A percentile compares a stretch with the other conserved stretches of the same genome.
These are phyloP conservation scores for Acanthopagrus latus DNA, from an alignment of 2,797 vertebrate species.

Conservation along the genomic window DNA sequence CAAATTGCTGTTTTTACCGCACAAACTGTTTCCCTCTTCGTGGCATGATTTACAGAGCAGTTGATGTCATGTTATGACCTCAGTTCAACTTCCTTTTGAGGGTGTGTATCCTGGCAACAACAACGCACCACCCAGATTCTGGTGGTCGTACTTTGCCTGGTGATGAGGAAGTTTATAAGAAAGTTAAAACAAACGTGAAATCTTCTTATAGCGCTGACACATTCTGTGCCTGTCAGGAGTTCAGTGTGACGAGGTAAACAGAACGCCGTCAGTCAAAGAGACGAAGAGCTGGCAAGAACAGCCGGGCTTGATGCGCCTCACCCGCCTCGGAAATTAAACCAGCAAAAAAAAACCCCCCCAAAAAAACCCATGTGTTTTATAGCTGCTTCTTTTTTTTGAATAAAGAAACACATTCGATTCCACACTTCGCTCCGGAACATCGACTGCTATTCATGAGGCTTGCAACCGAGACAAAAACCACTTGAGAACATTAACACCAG, in stretches of 20 bases:
- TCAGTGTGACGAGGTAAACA: background rate
- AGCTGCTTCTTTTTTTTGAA: background rate
- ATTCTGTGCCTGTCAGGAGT: background rate
- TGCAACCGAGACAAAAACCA: background rate
- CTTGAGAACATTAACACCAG: background rate
- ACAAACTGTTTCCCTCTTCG: constrained; percentile 5
- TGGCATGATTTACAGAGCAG: constrained; percentile 22
- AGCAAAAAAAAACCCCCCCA: background rate
- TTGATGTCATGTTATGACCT: constrained; percentile 41
- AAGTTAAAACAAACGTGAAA: background rate
- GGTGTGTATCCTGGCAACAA: constrained; percentile 43
- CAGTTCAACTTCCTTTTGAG: constrained; percentile 58
- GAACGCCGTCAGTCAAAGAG: background rate
- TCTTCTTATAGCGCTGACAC: background rate
- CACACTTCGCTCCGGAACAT: background rate
- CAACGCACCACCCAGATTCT: constrained; percentile 21
- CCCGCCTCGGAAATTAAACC: background rate
- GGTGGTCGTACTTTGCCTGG: background rate
- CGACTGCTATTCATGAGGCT: constrained; percentile 8
- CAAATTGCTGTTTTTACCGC: background rate
- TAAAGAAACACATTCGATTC: background rate
- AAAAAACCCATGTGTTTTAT: no score
- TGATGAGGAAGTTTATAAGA: background rate
- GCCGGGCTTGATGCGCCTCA: background rate
- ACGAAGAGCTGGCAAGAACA: no score